Percentiles rank a stretch among this genome's conserved stretches.
These are phyloP conservation scores for Echiichthys vipera DNA, from an alignment of 2,797 vertebrate genomes.

Conservation along the genomic window DNA sequence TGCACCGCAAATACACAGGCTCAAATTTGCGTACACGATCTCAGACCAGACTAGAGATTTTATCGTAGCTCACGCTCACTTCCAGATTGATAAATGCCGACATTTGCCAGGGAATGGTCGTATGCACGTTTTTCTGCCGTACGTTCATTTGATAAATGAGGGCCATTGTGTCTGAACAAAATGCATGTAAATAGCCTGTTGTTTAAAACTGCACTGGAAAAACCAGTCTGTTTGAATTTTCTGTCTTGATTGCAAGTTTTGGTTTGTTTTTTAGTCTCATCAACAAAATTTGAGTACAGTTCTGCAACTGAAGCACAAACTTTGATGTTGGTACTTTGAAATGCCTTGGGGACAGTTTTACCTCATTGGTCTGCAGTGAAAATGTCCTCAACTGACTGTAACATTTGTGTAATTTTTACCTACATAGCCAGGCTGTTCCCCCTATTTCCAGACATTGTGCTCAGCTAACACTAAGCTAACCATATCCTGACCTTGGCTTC, in stretches of 20 bases:
- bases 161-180: conserved; percentile 47
- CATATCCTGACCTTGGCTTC: background rate
- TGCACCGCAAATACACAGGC: too few species aligned
- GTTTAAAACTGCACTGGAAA: conserved; percentile 49
- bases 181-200: conserved; percentile 53
- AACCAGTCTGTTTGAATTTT: conserved; percentile 49
- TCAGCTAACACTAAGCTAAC: background rate
- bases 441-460: background rate
- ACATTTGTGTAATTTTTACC: conserved; percentile 13
- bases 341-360: background rate
- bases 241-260: conserved; percentile 13
- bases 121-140: too few species aligned
- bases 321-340: conserved; percentile 17
- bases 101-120: too few species aligned
- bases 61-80: too few species aligned
- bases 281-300: conserved; percentile 32
- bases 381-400: conserved; percentile 5
- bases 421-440: too few species aligned
- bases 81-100: too few species aligned
- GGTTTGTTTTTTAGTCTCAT: background rate
- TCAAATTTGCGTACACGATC: too few species aligned
- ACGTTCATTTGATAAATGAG: too few species aligned
- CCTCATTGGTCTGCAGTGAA: background rate
- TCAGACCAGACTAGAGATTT: too few species aligned
- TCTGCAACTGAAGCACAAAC: conserved; percentile 36